Base-by-base conservation (phyloP, 2,797 vertebrate genomes). In the Silurus lanzhouensis region DNA sequence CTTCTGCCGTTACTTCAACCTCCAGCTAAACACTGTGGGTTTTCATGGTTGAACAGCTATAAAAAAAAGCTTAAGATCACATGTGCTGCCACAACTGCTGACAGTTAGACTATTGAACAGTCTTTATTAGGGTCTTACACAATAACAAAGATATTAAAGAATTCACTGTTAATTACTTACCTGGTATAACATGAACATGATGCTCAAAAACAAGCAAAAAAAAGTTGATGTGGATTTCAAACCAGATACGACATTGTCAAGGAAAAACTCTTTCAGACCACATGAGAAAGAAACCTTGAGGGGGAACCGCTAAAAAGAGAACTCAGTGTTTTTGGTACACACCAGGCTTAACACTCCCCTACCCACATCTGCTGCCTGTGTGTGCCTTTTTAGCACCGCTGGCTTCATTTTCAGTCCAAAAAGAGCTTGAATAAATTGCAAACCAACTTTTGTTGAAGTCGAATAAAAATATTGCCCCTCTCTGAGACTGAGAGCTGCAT, bases 21-120 rank as follows among this genome's bases (percentile, higher is more conserved):
- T 52, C 44, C 10, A 27, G 46, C n/a, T 66, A 27, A 81, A 80
- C 61, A 80, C 66, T 9, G 9, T 52, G 61, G 15, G 46, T 48
- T 66, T 81, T 81, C 25, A 81, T 52, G 46, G 78, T 27, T 1
- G 61, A 66, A 81, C 63, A 81, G 46, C 8, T 63, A 81, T n/a
- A 52, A 44, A 52, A 44, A 52, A 44, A 52, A 64, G 61, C 22
- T 15, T 10, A 66, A 63, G 63, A 44, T 44, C 27, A 61, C 76
- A 22, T 44, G 58, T 79, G 31, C 77, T 46, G 60, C 15, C 22
- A n/a, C 77, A 15, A 63, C 20, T 4, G 1, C 58, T 79, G 60
- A 20, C 60, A 13, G 46, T 63, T n/a, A 64, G 77, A 79, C 13
- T n/a, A 79, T n/a, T 10, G 20, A 46, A 38, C 20, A 44, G 31